Percentiles rank a stretch among this genome's conserved stretches.
These are phyloP conservation scores for Thamnophis elegans DNA, from an alignment of 2,797 vertebrate genomes.

Conservation along the genomic window DNA sequence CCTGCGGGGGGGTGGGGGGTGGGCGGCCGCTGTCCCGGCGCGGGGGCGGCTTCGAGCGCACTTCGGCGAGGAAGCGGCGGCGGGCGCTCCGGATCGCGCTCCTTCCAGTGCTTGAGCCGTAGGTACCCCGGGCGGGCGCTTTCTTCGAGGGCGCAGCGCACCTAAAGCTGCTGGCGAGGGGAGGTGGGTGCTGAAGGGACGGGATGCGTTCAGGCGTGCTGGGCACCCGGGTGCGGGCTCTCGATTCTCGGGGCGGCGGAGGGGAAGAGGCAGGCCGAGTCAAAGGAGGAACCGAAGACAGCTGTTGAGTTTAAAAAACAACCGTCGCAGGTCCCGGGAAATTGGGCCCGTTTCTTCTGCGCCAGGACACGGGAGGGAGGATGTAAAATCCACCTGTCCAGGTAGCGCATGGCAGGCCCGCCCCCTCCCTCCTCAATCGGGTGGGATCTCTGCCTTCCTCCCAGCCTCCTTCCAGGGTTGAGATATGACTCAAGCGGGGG, in stretches of 20 bases:
- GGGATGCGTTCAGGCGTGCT: neutral
- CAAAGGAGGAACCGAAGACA: neutral
- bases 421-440: too few relatives aligned
- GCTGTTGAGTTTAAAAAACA: neutral
- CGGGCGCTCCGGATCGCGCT: neutral
- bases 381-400: neutral
- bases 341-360: neutral
- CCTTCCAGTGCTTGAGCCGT: neutral
- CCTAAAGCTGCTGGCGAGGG: too few relatives aligned
- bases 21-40: neutral
- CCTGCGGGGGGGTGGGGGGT: neutral
- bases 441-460: neutral
- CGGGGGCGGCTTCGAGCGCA: neutral
- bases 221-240: neutral
- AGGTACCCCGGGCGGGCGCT: neutral
- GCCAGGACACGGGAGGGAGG: neutral
- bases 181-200: neutral
- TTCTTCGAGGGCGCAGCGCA: neutral
- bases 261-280: neutral
- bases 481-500: neutral
- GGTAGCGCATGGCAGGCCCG: neutral
- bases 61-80: neutral
- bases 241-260: neutral
- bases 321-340: neutral
- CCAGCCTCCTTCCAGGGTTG: neutral